Base-by-base conservation (phyloP, 2,888 invertebrate species). In the Acronicta psi region DNA sequence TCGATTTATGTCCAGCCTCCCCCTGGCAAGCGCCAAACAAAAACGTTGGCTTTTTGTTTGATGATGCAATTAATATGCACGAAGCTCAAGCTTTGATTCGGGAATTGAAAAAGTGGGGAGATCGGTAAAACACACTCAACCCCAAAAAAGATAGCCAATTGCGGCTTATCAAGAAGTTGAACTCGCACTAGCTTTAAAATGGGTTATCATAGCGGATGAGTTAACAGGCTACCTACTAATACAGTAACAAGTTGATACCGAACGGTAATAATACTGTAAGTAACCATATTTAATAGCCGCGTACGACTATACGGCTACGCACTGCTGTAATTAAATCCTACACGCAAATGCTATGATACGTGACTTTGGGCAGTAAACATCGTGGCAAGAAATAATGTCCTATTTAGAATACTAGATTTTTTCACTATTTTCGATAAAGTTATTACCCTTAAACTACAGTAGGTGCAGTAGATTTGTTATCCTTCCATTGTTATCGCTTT, bases 261-360 rank as follows among this genome's bases (percentile, higher is more conserved):
- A n/a, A 34, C 34, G n/a, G 31, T 31, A n/a, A 13, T n/a, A 31
- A 31, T 29, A 29, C 52, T 49, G 66, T 67, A 75, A 71, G 66
- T 67, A 75, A 71, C 60, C 56, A 60, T 50, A 42, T 55, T 57
- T 56, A 60, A 59, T 45, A 31, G 54, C 55, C 53, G 44, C 53
- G 53, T 56, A 72, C n/a, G n/a, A n/a, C n/a, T n/a, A n/a, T n/a
- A n/a, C n/a, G n/a, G n/a, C n/a, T n/a, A n/a, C 59, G 56, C 72
- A 57, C 49, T 72, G 38, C 53, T 64, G 71, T 57, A 55, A 59
- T 60, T 75, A 52, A 49, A 71, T 67, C 41, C 44, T 72, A 72
- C 75, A 66, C 66, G 67, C 67, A 55, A 71, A 75, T 60, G 58
- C 46, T 58, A 36, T 37, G 51, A 52, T 58, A 50, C 67, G 56